These are phyloP conservation scores for Pseudocheirus occidentalis DNA, from an alignment of 2,797 vertebrate genomes.

Conservation along the genomic window DNA sequence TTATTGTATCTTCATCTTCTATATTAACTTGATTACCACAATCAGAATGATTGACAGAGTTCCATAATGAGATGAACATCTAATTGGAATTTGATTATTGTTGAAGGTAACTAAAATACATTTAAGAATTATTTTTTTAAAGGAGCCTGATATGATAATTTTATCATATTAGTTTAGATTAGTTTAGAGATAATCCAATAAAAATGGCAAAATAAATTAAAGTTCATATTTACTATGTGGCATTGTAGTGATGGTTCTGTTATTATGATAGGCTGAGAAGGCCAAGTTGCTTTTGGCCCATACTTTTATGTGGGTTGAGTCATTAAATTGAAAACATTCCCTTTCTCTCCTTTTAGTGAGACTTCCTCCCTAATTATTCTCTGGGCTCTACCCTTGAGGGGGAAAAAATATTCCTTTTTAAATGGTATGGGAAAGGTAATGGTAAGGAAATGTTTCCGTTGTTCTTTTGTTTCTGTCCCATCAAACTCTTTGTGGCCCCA, in stretches of 20 bases:
- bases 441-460: not conserved
- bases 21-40: conserved; percentile 30
- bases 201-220: conserved; percentile 54
- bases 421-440: not conserved
- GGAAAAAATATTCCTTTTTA: not conserved
- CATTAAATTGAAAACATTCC: not conserved
- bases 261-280: not conserved
- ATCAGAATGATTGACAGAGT: conserved; percentile 26
- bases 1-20: not conserved
- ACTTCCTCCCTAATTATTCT: not conserved
- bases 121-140: conserved; percentile 41
- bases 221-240: conserved; percentile 51
- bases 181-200: conserved; percentile 55
- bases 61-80: conserved; percentile 35
- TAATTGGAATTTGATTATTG: conserved; percentile 35
- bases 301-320: not conserved
- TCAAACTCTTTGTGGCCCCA: not conserved
- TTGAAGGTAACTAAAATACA: conserved; percentile 28
- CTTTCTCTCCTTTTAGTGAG: not conserved
- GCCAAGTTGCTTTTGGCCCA: not conserved
- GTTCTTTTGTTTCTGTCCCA: not conserved
- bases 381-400: not conserved
- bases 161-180: conserved; percentile 48
- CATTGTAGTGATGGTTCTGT: not conserved
- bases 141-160: conserved; percentile 44